Evolutionary conservation across 1,140 invertebrate species (phyloP), one percentile per base, ranked within the genome.

Genomic region (Drosophila pallidifrons): DNA sequence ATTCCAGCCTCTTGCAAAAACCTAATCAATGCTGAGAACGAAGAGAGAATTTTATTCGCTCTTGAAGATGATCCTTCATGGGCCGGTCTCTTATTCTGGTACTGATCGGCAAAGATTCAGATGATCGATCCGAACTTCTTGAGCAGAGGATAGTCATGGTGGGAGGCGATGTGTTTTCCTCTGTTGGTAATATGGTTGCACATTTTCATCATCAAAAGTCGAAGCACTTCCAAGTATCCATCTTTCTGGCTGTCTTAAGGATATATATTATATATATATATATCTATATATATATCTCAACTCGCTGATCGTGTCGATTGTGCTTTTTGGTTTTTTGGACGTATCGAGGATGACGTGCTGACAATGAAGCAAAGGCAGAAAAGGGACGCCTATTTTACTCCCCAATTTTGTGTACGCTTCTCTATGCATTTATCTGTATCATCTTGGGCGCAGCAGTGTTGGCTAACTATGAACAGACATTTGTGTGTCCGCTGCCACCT

Each of bases 191-290:
- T 35, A 92, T 92, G 88, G 89, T 79, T 55, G 69, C 75, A 32
- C 88, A 87, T 64, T 92, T 92, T 16, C 91, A 92, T 78, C 87
- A 91, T 41, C 79, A 91, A 45, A 92, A 91, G 60, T 91, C 89
- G 16, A 92, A 92, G 66, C 91, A 92, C 52, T 91, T 92, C 72
- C 90, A 92, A 52, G 71, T 92, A 32, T 91, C 89, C 43, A 81
- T 92, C 16, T 91, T 83, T 32, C 54, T 91, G 59, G 86, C 81
- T 16, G 89, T 88, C 2, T 88, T 92, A 25, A 61, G 91, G 10
- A 81, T 91, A 59, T 91, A 90, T 65, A 91, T 92, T 91, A 78
- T 90, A 1, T 92, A 92, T 41, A 91, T 91, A 86, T 86, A 92
- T 89, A 92, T 15, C 15, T 15, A 15, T 15, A 15, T 15, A 15